Base-by-base conservation (phyloP, 2,797 vertebrate genomes). In the Gambusia yucatana region DNA sequence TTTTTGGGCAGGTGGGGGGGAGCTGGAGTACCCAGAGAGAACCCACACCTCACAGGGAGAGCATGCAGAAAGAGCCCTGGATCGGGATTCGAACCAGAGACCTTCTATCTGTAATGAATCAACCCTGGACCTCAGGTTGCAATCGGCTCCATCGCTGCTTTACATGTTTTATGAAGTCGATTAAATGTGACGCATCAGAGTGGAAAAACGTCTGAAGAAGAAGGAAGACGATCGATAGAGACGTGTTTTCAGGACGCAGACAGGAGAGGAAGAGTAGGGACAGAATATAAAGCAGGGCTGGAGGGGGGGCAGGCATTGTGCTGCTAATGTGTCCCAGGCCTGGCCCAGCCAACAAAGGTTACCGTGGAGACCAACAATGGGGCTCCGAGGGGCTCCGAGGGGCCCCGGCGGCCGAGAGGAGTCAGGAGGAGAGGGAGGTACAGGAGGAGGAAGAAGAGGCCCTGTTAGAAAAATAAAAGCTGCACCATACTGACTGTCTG, bases 361-460 rank as follows among this genome's bases (percentile, higher is more conserved):
- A 87, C 94, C 89, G 92, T 95, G 95, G 95, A 93, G 94, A 96
- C 94, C 93, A 91, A 94, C 93, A 96, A 95, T 93, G 87, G 88
- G 85, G 89, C 86, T 86, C 73, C 77, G 86, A 93, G 92, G 88
- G 85, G 89, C 86, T 86, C 73, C 76, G 86, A 93, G 92, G 82
- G 83, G 77, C 77, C 83, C 77, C 74, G 14, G 79, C 74, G n/a
- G 57, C 57, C 9, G 5, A 59, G 57, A 30, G 28, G 57, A 59
- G 57, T 13, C n/a, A 14, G 52, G 9, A 55, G 48, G 46, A 47
- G 46, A 47, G 3, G 14, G n/a, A n/a, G n/a, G n/a, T n/a, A n/a
- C n/a, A 14, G 52, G 9, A 11, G 10, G 43, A 44, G 43, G 43
- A 43, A 8, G 43, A 44, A 13, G 11, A 44, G 43, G 43, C 43